Percentiles rank a stretch among this genome's conserved stretches.
Evolutionary conservation across 2,888 invertebrate species (phyloP).

Genomic region (Encarsia formosa): DNA sequence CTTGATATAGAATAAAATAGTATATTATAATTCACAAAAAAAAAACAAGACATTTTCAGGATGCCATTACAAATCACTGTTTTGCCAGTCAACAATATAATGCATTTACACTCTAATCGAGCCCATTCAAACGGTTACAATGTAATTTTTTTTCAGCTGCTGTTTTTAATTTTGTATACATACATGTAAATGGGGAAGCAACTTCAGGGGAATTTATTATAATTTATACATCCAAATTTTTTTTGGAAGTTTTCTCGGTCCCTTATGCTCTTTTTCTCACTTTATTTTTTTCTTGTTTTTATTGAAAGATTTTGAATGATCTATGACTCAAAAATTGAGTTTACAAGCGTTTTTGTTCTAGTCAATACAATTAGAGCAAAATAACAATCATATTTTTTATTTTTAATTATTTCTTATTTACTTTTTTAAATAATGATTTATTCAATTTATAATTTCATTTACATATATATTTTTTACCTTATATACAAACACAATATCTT

Average conservation of each 20-base stretch:
- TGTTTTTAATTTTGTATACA: no score
- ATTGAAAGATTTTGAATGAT: slow-evolving; percentile 10
- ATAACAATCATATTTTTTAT: no score
- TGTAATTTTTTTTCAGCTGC: slow-evolving; percentile 13
- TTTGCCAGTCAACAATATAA: slow-evolving; percentile 47
- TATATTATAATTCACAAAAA: slow-evolving; percentile 51
- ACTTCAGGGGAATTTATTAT: slow-evolving; percentile 28
- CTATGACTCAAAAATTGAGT: no score
- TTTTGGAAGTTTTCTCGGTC: slow-evolving; percentile 26
- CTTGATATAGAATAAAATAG: slow-evolving; percentile 47
- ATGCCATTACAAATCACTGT: slow-evolving; percentile 48
- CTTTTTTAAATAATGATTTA: no score
- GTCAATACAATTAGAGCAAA: no score
- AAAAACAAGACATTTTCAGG: slow-evolving; percentile 47
- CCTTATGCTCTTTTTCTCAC: slow-evolving; percentile 22
- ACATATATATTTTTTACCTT: not conserved
- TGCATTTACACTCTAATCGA: slow-evolving; percentile 40
- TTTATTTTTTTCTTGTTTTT: slow-evolving; percentile 8
- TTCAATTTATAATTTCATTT: not conserved
- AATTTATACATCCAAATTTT: slow-evolving; percentile 18
- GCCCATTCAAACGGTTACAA: slow-evolving; percentile 10
- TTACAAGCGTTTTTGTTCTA: no score
- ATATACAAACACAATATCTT: no score
- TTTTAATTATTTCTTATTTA: no score
- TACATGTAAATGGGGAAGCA: slow-evolving; percentile 26